Evolutionary conservation across 2,888 invertebrate species (phyloP).

Genomic region (Pammene aurita): DNA sequence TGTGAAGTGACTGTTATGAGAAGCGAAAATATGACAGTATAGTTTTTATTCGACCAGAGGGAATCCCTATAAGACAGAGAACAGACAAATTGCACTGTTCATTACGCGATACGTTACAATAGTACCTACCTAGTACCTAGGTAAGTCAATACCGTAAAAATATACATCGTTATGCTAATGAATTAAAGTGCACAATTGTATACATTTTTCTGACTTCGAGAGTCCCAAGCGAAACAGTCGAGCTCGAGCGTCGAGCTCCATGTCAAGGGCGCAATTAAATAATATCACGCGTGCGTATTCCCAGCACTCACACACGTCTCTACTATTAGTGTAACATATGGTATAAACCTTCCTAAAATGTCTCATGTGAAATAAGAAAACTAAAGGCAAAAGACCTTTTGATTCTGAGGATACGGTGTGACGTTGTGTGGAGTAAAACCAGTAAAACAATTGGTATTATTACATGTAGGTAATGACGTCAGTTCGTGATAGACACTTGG

Average conservation of each 20-base stretch:
- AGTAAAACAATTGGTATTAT: conserved; percentile 22
- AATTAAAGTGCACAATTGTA: too few species aligned
- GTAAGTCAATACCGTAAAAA: too few species aligned
- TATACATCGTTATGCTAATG: too few species aligned
- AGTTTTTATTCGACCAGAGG: too few species aligned
- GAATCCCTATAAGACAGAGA: too few species aligned
- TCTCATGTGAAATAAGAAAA: not conserved
- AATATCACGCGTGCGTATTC: conserved; percentile 11
- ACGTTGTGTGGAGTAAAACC: conserved; percentile 15
- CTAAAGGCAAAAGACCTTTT: not conserved
- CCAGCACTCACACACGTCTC: conserved; percentile 12
- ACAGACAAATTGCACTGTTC: too few species aligned
- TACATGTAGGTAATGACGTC: conserved; percentile 3
- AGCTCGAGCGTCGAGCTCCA: not conserved
- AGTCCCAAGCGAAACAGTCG: not conserved
- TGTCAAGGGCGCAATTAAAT: conserved; percentile 29
- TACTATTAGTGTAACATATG: not conserved
- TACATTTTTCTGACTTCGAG: not conserved
- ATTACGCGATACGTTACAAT: too few species aligned
- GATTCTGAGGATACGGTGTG: not conserved
- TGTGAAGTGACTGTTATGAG: too few species aligned
- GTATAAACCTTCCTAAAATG: not conserved
- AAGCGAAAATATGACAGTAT: too few species aligned
- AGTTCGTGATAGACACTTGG: not conserved
- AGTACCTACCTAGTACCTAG: too few species aligned